Base-by-base conservation (phyloP, 2,888 invertebrate genomes). In the Eugnorisma glareosa region DNA sequence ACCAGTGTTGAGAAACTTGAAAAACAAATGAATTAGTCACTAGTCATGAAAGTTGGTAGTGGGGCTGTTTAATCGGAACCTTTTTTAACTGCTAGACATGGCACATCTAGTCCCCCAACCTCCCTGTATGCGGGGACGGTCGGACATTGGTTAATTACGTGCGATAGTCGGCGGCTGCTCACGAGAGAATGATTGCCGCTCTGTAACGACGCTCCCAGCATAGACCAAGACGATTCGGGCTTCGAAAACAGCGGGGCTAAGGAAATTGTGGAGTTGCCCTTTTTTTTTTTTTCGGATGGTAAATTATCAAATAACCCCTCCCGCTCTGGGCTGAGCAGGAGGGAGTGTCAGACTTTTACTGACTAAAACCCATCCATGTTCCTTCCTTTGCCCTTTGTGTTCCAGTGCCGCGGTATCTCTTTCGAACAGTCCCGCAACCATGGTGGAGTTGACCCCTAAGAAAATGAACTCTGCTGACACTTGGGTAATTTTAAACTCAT, bases 141-240 rank as follows among this genome's bases (percentile, higher is more conserved):
- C 93, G 94, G 95, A 94, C 95, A 94, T 93, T 94, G 95, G 95
- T 96, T 96, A 96, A 96, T 96, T 96, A 96, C 95, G 95, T 94
- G 94, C 94, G 94, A 95, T 95, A 94, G 95, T 95, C 92, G 93
- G 93, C 89, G 93, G 94, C 92, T 91, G 90, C 93, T 94, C 94
- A 95, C 94, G 95, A 95, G 95, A 95, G 96, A 96, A 96, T 96
- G 96, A 96, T 96, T 94, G 95, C 95, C 89, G 92, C 89, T 86
- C 90, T 84, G 93, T 95, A 95, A 96, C 95, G 94, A 95, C 90
- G 93, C 92, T 91, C 92, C 90, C 85, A 87, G 89, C 89, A 91
- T 91, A 91, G 90, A 90, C 92, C 89, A 86, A 86, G 87, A 83
- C 80, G 54, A 10, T 70, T 83, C 13, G 69, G 88, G 92, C 93